phyloP scores from a whole-genome alignment of 2,113 vertebrate species.

The Dicerorhinus sumatrensis region DNA sequence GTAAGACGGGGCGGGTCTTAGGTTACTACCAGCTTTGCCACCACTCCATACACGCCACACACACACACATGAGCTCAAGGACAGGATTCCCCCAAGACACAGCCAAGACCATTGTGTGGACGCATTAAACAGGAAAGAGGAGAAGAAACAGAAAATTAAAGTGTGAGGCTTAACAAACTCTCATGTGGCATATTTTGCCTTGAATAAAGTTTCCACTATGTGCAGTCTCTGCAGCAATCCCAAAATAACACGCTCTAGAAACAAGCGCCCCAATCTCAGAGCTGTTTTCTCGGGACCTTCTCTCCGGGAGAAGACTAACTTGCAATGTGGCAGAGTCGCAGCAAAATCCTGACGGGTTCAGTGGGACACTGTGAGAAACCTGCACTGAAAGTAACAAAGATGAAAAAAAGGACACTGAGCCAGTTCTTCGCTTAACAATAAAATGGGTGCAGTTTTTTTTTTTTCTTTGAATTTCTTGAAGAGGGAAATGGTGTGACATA shows the following conservation, averaged over 20 bases:
- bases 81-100: background rate
- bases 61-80: background rate
- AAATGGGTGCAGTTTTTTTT: background rate
- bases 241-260: background rate
- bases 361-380: background rate
- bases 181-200: background rate
- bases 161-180: background rate
- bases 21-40: background rate
- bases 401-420: background rate
- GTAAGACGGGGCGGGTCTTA: background rate
- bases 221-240: conserved; percentile 4
- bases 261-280: background rate
- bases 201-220: background rate
- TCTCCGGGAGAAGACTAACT: background rate
- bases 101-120: background rate
- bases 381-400: background rate
- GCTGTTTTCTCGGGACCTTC: background rate
- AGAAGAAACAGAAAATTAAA: background rate
- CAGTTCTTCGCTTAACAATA: background rate
- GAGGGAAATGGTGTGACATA: background rate
- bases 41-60: background rate
- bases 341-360: background rate
- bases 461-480: background rate
- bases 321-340: background rate
- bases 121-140: background rate